A percentile compares a stretch with the other conserved stretches of the same genome.
Evolutionary conservation across 2,797 vertebrate genomes (phyloP).

Genomic region (Odontamblyopus rebecca): DNA sequence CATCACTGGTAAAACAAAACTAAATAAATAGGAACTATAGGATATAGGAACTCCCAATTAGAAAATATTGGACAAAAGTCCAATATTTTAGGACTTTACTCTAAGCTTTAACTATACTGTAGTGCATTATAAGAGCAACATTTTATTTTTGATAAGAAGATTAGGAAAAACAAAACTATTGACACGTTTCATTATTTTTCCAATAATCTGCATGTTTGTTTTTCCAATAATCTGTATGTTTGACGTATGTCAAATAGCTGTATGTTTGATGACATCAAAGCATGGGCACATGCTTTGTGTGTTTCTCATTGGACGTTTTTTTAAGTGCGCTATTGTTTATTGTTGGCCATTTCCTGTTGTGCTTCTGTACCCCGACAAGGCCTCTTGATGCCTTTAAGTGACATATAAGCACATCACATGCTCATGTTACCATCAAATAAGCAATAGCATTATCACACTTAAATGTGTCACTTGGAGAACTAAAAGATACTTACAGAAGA

Average conservation of each 20-base stretch:
- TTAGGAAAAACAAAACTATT: background rate
- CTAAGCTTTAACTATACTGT: background rate
- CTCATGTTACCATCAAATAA: background rate
- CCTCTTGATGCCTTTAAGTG: slow-evolving; percentile 19
- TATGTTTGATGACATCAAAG: background rate
- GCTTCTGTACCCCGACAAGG: slow-evolving; percentile 6
- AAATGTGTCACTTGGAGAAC: background rate
- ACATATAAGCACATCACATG: background rate
- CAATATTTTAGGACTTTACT: background rate
- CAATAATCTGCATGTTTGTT: too few species aligned
- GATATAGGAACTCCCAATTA: too few species aligned
- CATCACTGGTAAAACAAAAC: background rate
- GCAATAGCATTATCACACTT: background rate
- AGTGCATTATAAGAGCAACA: background rate
- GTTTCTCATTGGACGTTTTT: slow-evolving; percentile 12
- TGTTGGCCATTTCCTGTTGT: slow-evolving; percentile 54
- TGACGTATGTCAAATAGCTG: too few species aligned
- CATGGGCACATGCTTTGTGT: background rate
- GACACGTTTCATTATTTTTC: background rate
- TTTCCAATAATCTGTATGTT: too few species aligned
- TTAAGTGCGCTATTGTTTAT: slow-evolving; percentile 52
- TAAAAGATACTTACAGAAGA: background rate
- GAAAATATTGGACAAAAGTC: background rate
- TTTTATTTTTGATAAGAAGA: background rate
- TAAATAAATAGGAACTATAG: background rate